Conservation (phyloP, 2,888 invertebrate genomes). For the Sturmia bella region DNA sequence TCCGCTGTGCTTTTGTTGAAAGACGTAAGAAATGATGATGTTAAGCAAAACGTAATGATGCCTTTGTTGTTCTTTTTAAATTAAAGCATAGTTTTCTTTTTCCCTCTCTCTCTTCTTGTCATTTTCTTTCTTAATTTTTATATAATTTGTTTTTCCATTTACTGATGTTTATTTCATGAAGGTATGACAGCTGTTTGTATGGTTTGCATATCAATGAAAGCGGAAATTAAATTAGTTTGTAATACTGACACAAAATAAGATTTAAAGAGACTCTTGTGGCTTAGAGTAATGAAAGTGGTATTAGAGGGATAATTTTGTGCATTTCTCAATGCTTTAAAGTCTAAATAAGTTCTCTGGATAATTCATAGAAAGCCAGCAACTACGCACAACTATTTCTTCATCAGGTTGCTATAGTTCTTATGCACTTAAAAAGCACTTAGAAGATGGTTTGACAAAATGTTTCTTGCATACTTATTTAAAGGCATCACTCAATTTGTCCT, state of each 20-base stretch:
- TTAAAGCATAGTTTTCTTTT: constrained; percentile 1
- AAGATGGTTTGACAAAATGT: too few species aligned
- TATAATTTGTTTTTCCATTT: constrained; percentile 4
- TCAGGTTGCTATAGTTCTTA: too few species aligned
- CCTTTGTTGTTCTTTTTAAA: constrained; percentile 28
- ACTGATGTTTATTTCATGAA: not conserved
- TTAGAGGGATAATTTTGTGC: too few species aligned
- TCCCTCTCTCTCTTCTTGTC: not conserved
- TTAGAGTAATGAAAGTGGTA: too few species aligned
- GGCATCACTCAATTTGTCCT: not conserved
- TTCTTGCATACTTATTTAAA: constrained; percentile 14
- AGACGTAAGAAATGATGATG: constrained; percentile 21
- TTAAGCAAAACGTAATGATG: constrained; percentile 14
- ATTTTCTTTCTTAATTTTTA: not conserved
- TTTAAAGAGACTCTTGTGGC: too few species aligned
- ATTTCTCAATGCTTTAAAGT: too few species aligned
- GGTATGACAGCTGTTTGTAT: constrained; percentile 41
- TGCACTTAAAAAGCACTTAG: too few species aligned
- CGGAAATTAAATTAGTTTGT: constrained; percentile 66
- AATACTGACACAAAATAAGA: not conserved
- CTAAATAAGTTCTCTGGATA: too few species aligned
- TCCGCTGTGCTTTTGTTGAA: constrained; percentile 51
- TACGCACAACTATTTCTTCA: too few species aligned
- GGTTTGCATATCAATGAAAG: constrained; percentile 37
- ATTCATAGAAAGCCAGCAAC: too few species aligned